These are phyloP conservation scores for Harpalus rubripes DNA, from an alignment of 2,888 invertebrate genomes.

Conservation along the genomic window DNA sequence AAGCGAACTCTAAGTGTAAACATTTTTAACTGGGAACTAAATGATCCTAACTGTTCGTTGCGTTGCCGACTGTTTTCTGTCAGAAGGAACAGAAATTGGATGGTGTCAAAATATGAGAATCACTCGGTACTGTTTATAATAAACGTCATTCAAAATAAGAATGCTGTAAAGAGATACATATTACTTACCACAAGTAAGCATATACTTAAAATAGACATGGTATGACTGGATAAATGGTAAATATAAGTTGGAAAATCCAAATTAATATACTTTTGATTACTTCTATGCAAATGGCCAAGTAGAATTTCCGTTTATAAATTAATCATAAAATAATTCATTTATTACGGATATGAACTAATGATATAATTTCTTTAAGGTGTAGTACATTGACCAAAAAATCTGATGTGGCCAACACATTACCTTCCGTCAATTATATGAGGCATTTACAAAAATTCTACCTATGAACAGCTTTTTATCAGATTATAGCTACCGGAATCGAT, in stretches of 20 bases:
- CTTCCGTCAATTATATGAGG: no score
- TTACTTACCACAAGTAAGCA: not conserved
- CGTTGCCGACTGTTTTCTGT: constrained; percentile 39
- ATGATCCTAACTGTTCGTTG: constrained; percentile 7
- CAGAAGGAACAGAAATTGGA: constrained; percentile 35
- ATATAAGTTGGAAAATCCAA: not conserved
- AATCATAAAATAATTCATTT: no score
- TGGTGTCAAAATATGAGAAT: constrained; percentile 21
- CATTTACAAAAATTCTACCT: no score
- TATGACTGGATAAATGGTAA: not conserved
- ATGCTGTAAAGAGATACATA: not conserved
- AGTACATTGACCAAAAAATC: no score
- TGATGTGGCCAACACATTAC: no score
- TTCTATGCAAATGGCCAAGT: no score
- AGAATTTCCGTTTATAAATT: no score
- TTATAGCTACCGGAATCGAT: no score
- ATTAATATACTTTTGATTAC: not conserved
- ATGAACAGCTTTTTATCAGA: no score
- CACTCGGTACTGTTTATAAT: constrained; percentile 12
- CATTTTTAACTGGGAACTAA: constrained; percentile 44
- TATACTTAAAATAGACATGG: not conserved
- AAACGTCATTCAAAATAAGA: constrained; percentile 18
- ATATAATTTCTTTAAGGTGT: no score
- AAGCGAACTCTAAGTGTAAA: constrained; percentile 49
- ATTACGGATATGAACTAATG: no score